Base-by-base conservation (phyloP, 1,140 invertebrate species). In the Ectropis grisescens region DNA sequence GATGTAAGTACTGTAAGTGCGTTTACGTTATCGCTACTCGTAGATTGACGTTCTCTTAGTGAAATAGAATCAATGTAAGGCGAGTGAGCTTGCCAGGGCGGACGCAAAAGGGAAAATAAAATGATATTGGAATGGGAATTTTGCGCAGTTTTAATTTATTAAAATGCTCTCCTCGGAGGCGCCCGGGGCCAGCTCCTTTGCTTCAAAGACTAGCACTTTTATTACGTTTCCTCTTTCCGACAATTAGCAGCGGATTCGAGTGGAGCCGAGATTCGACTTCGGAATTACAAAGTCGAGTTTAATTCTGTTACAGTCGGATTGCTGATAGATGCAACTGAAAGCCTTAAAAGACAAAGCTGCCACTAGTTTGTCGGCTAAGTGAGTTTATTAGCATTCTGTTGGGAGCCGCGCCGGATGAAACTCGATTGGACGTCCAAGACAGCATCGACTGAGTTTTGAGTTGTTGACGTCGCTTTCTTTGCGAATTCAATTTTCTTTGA, bases 131-230 rank as follows among this genome's bases (percentile, higher is more conserved):
- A 79, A 76, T 68, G 64, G 46, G 71, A 72, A 72, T 75, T 74
- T 71, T 65, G 70, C 58, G 49, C 70, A 72, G 66, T 76, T 80
- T 78, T 76, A 76, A 80, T 76, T 76, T 80, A 76, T 80, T 76
- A 76, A 80, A 75, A 80, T 75, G 64, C 55, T 55, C 57, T 67
- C 53, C 51, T 53, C 14, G 53, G 47, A 58, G 54, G 48, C 57
- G 65, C 58, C 47, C 57, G 53, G 55, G 56, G 64, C 46, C 30
- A 57, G 61, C 62, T 59, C 59, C 71, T 75, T 64, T 66, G 61
- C 59, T 62, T 76, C 70, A 79, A 79, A 80, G 71, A 67, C 69
- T 61, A 64, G 66, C 58, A 59, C 65, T 74, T 74, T 80, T 74
- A 79, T 71, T 74, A 69, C 66, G 64, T 72, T 72, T 66, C 61